Evolutionary conservation across 1,140 invertebrate genomes (phyloP).

Genomic region (Drosophila busckii): DNA sequence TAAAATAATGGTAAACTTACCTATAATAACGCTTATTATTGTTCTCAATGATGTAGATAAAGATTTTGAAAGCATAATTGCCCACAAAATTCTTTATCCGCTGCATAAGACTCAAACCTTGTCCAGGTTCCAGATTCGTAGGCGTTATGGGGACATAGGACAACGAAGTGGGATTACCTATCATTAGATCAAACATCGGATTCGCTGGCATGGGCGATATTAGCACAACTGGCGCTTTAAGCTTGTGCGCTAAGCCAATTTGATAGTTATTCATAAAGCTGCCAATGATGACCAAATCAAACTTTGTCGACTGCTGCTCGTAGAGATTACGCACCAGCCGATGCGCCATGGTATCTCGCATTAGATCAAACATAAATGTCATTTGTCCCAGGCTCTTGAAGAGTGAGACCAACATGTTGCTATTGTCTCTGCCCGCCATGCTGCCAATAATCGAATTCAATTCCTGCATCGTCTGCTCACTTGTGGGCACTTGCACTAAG

Average conservation of each 20-base stretch:
- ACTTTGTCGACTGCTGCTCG: constrained; percentile 46
- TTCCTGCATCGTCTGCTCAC: constrained; percentile 1
- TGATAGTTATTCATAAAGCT: constrained; percentile 59
- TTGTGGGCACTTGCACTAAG: constrained; percentile 31
- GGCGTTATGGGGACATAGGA: constrained; percentile 48
- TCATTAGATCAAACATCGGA: constrained; percentile 12
- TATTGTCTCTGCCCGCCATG: constrained; percentile 19
- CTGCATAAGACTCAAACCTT: constrained; percentile 8
- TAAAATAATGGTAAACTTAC: constrained; percentile 27
- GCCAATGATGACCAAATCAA: constrained; percentile 57
- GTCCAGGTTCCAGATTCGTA: neutral
- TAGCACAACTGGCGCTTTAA: constrained; percentile 50
- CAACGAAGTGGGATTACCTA: constrained; percentile 47
- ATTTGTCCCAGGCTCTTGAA: constrained; percentile 4
- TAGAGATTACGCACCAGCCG: constrained; percentile 38
- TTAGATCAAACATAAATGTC: constrained; percentile 25
- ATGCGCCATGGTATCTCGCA: constrained; percentile 31
- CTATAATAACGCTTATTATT: constrained; percentile 25
- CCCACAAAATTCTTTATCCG: constrained; percentile 30
- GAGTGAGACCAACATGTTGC: constrained; percentile 8
- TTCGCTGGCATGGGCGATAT: constrained; percentile 26
- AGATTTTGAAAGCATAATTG: neutral
- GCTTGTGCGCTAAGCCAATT: constrained; percentile 49
- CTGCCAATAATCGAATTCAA: constrained; percentile 11
- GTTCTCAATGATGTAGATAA: constrained; percentile 17